Conservation (phyloP, 2,888 invertebrate species). For the Microdon myrmicae region DNA sequence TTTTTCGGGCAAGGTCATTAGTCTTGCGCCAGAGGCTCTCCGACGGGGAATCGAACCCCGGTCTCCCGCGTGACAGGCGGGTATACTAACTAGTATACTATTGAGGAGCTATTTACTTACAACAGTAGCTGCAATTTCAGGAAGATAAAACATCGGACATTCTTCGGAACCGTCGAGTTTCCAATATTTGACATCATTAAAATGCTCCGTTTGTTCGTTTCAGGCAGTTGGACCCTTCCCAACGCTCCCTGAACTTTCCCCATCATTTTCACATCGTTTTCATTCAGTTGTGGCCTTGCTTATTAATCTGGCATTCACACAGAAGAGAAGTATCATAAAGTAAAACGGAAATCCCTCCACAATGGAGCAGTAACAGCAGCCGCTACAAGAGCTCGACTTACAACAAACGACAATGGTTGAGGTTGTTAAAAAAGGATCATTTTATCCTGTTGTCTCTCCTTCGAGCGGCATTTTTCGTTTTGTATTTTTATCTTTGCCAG, state of each 20-base stretch:
- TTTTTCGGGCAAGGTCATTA: no score
- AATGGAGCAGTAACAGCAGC: constrained; percentile 33
- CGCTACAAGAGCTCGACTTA: constrained; percentile 29
- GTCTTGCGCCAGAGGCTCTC: no score
- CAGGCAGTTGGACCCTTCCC: no score
- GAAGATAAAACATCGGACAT: no score
- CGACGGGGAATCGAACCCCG: no score
- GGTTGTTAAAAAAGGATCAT: constrained; percentile 31
- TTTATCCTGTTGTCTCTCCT: constrained; percentile 35
- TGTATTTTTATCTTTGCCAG: neutral
- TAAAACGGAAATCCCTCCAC: constrained; percentile 6
- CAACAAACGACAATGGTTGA: constrained; percentile 29
- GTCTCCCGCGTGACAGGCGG: no score
- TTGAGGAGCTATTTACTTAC: no score
- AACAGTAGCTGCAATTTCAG: no score
- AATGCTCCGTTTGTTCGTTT: constrained; percentile 14
- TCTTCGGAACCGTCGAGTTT: no score
- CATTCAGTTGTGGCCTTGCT: no score
- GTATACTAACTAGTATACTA: no score
- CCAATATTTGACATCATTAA: no score
- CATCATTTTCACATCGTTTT: constrained; percentile 8
- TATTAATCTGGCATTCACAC: constrained; percentile 1
- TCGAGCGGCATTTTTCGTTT: neutral
- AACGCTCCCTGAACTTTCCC: constrained; percentile 16
- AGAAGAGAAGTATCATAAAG: neutral